phyloP scores from a whole-genome alignment of 92 coral and sea anemone genomes.

The Epizoanthus illoricatus region DNA sequence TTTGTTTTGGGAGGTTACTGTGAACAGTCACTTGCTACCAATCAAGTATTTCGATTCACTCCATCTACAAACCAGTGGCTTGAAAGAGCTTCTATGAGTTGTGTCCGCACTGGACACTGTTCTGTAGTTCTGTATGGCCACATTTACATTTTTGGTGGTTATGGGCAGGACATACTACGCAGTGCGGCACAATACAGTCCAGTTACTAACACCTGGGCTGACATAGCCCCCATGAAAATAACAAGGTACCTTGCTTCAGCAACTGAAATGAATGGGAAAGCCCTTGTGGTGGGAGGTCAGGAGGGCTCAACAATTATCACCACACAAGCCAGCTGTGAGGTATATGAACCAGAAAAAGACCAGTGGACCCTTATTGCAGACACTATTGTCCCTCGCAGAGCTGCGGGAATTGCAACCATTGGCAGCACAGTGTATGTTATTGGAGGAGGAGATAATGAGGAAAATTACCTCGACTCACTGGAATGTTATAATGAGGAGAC shows the following conservation, averaged over 20 bases:
- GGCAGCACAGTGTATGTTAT: constrained; percentile 59
- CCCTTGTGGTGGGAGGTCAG: constrained; percentile 69
- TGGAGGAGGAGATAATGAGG: constrained; percentile 67
- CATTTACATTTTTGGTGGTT: constrained; percentile 82
- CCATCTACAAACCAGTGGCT: constrained; percentile 69
- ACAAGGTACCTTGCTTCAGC: constrained; percentile 68
- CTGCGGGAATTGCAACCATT: constrained; percentile 67
- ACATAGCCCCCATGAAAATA: constrained; percentile 56
- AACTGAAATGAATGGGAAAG: constrained; percentile 52
- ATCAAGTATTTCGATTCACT: constrained; percentile 68
- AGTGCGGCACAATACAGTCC: constrained; percentile 59
- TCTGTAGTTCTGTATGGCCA: constrained; percentile 61
- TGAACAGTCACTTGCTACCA: constrained; percentile 54
- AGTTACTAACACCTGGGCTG: constrained; percentile 57
- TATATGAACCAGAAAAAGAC: constrained; percentile 56
- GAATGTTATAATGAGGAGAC: constrained; percentile 71
- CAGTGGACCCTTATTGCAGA: constrained; percentile 72
- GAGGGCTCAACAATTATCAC: constrained; percentile 44
- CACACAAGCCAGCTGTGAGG: constrained; percentile 75
- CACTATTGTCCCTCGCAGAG: constrained; percentile 69
- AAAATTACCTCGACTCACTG: constrained; percentile 43
- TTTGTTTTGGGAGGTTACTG: constrained; percentile 75
- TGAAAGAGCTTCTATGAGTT: constrained; percentile 63
- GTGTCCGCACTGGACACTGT: constrained; percentile 69
- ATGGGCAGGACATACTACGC: constrained; percentile 50